Conservation (phyloP, 2,797 vertebrate genomes). For the Tapirus indicus region DNA sequence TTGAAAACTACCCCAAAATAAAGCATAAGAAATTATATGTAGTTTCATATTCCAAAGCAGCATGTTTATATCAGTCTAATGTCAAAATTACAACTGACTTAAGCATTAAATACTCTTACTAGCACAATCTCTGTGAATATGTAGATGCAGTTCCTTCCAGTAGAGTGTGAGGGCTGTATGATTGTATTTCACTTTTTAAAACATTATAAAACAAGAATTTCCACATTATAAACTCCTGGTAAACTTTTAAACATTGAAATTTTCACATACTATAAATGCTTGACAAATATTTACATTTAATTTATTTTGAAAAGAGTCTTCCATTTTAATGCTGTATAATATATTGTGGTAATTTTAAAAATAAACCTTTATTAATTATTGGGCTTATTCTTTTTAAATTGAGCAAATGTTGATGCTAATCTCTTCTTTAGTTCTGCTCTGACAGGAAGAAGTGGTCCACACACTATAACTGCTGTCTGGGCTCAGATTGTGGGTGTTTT, state of each 20-base stretch:
- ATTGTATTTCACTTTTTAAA: background rate
- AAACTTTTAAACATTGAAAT: background rate
- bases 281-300: background rate
- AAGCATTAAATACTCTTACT: background rate
- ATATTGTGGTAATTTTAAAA: background rate
- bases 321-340: background rate
- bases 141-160: background rate
- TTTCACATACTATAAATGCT: background rate
- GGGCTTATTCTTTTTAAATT: background rate
- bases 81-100: background rate
- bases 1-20: conserved; percentile 46
- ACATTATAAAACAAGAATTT: background rate
- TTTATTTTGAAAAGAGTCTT: conserved; percentile 39
- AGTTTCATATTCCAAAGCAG: background rate
- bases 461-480: background rate
- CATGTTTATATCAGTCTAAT: background rate
- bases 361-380: background rate
- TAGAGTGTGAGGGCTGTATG: background rate
- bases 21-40: background rate
- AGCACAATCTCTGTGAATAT: background rate
- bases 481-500: background rate
- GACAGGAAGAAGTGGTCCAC: background rate
- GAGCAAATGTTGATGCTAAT: background rate
- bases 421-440: background rate
- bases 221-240: background rate